Evolutionary conservation across 2,888 invertebrate species (phyloP).

Genomic region (Eupeodes luniger): DNA sequence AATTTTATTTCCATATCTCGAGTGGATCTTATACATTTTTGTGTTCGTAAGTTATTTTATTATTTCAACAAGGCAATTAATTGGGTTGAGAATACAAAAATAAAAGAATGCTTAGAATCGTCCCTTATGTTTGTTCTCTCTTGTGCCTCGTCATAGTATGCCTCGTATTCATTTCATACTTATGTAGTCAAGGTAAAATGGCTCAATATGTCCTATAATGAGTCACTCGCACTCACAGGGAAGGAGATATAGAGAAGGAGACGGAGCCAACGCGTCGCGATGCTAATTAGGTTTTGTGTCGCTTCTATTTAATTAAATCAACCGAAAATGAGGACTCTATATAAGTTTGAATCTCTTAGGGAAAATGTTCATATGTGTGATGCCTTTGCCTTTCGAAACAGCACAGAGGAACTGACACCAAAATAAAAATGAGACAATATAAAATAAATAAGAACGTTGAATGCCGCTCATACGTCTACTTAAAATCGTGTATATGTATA

Average conservation of each 20-base stretch:
- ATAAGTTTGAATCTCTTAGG: constrained; percentile 36
- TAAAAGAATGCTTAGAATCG: constrained; percentile 39
- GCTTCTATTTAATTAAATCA: constrained; percentile 74
- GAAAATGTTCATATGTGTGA: constrained; percentile 55
- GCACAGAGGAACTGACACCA: not conserved
- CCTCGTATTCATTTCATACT: too few species aligned
- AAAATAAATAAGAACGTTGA: constrained; percentile 21
- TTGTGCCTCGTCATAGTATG: constrained; percentile 2
- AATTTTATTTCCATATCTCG: constrained; percentile 48
- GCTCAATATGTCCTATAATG: constrained; percentile 64
- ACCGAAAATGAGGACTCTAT: constrained; percentile 63
- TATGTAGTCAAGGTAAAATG: not conserved
- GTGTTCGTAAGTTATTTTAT: not conserved
- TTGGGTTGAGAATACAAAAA: constrained; percentile 28
- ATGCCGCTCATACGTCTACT: constrained; percentile 66
- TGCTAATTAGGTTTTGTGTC: constrained; percentile 71
- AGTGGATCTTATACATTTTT: constrained; percentile 25
- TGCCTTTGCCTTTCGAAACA: not conserved
- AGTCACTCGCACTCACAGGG: constrained; percentile 41
- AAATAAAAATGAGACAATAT: not conserved
- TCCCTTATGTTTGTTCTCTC: constrained; percentile 15
- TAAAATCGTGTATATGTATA: not conserved
- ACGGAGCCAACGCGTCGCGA: constrained; percentile 48
- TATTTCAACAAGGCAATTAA: constrained; percentile 68
- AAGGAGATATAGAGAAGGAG: too few species aligned